These are phyloP conservation scores for Ostrea edulis DNA, from an alignment of 1,140 invertebrate species.

Conservation along the genomic window DNA sequence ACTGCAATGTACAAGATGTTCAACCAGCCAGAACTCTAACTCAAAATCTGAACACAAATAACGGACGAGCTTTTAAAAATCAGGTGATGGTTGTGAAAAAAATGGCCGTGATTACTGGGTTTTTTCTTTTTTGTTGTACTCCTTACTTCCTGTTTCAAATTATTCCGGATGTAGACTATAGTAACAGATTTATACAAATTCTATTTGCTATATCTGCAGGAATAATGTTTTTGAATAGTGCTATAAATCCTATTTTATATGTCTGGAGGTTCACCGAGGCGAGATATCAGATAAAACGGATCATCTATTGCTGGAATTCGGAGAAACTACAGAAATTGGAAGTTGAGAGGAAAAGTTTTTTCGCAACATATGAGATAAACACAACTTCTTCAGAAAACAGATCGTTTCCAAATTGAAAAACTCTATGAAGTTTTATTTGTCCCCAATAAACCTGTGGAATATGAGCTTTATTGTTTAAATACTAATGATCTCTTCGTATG, in stretches of 20 bases:
- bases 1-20: not conserved
- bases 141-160: not conserved
- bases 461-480: no score
- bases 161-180: not conserved
- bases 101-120: not conserved
- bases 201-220: not conserved
- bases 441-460: no score
- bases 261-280: constrained; percentile 32
- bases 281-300: not conserved
- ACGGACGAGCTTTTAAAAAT: not conserved
- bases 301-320: not conserved
- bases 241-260: no score
- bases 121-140: constrained; percentile 9
- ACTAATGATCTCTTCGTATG: no score
- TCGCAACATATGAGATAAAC: not conserved
- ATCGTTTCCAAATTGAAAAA: not conserved
- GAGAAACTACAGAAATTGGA: constrained; percentile 1
- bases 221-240: constrained; percentile 21
- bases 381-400: not conserved
- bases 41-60: not conserved
- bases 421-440: not conserved
- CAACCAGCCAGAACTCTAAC: not conserved
- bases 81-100: not conserved
- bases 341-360: not conserved
- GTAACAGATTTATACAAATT: not conserved